phyloP scores from a whole-genome alignment of 2,113 vertebrate genomes.

The Oxyruncus cristatus region DNA sequence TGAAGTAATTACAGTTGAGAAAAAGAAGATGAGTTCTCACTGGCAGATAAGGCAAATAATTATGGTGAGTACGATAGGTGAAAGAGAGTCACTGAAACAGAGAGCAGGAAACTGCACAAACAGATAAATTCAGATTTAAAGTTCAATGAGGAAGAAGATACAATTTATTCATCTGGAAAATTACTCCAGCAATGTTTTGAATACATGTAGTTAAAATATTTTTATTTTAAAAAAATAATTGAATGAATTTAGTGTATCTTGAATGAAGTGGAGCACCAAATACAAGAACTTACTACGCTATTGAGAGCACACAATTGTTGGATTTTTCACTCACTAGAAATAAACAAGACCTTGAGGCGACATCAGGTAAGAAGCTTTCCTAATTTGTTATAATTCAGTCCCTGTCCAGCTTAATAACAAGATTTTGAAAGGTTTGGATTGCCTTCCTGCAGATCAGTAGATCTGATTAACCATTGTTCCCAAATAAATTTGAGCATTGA shows the following conservation, averaged over 20 bases:
- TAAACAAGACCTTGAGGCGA: background rate
- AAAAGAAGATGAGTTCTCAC: slow-evolving; percentile 50
- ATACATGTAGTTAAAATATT: background rate
- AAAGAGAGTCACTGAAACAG: slow-evolving; percentile 71
- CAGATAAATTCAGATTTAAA: slow-evolving; percentile 72
- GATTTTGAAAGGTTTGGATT: background rate
- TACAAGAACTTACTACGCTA: background rate
- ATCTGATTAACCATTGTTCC: slow-evolving; percentile 12
- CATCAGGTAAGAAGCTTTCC: background rate
- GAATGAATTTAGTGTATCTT: background rate
- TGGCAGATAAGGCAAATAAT: slow-evolving; percentile 68
- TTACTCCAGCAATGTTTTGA: slow-evolving; percentile 44
- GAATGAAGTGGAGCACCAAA: background rate
- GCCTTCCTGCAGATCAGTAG: background rate
- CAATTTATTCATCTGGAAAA: slow-evolving; percentile 75
- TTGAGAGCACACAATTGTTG: background rate
- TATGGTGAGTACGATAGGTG: slow-evolving; percentile 53
- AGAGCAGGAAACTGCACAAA: slow-evolving; percentile 70
- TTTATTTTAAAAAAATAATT: background rate
- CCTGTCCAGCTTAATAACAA: background rate
- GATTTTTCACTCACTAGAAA: background rate
- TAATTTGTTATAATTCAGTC: background rate
- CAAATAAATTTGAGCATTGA: background rate
- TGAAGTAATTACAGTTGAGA: slow-evolving; percentile 37
- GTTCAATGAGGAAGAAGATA: slow-evolving; percentile 71